phyloP scores from a whole-genome alignment of 2,888 invertebrate species.

The Erebia epiphron region DNA sequence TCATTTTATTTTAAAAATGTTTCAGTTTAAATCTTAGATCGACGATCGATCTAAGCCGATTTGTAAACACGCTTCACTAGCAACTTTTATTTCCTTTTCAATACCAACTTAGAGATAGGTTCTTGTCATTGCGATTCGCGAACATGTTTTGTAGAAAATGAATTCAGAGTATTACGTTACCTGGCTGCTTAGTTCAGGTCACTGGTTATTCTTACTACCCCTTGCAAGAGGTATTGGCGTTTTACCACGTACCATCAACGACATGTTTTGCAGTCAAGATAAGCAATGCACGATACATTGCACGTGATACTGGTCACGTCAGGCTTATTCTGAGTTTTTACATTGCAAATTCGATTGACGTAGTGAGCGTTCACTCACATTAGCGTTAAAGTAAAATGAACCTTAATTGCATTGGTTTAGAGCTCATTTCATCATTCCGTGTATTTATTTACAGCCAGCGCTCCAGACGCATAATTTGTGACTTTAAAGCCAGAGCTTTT shows the following conservation, averaged over 20 bases:
- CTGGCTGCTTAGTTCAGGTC: slow-evolving; percentile 23
- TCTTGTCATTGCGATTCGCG: slow-evolving; percentile 32
- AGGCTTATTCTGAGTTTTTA: no score
- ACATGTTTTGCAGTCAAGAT: background rate
- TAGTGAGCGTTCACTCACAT: no score
- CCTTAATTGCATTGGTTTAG: no score
- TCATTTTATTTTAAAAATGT: slow-evolving; percentile 23
- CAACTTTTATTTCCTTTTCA: slow-evolving; percentile 52
- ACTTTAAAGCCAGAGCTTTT: no score
- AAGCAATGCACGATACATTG: background rate
- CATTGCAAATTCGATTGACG: no score
- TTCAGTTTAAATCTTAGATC: slow-evolving; percentile 24
- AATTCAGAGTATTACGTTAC: slow-evolving; percentile 29
- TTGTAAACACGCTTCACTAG: slow-evolving; percentile 46
- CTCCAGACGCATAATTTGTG: no score
- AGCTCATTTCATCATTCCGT: no score
- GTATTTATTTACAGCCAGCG: no score
- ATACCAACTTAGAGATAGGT: slow-evolving; percentile 40
- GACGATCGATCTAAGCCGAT: slow-evolving; percentile 47
- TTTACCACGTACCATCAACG: background rate
- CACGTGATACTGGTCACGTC: no score
- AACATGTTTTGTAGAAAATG: slow-evolving; percentile 36
- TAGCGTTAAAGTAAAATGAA: no score
- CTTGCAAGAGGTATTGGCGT: background rate
- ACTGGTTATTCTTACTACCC: slow-evolving; percentile 18